These are phyloP conservation scores for Octodon degus DNA, from an alignment of 2,113 vertebrate species.

Conservation along the genomic window DNA sequence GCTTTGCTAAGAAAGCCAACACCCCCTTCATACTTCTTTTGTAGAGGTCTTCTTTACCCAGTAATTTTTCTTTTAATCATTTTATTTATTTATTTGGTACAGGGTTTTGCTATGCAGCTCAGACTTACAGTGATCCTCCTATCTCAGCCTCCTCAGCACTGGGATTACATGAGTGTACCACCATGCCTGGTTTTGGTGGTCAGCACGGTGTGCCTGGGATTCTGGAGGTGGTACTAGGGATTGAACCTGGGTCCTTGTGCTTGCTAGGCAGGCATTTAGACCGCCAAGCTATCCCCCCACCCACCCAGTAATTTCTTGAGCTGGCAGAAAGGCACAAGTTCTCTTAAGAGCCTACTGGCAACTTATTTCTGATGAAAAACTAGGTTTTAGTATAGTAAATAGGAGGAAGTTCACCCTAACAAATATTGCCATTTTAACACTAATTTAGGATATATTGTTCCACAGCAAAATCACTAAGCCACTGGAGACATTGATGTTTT, in stretches of 20 bases:
- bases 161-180: no score
- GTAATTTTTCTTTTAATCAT: not conserved
- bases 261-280: no score
- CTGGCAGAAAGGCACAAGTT: no score
- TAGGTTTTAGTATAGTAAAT: not conserved
- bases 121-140: no score
- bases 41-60: not conserved
- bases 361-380: not conserved
- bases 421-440: not conserved
- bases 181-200: no score
- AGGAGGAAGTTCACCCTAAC: not conserved
- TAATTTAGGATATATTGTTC: not conserved
- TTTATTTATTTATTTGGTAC: no score
- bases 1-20: not conserved
- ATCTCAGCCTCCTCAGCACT: no score
- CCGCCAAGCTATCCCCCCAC: no score
- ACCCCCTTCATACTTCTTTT: not conserved
- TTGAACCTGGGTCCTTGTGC: no score
- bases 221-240: no score
- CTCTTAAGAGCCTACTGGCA: not conserved
- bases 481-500: not conserved
- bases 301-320: not conserved
- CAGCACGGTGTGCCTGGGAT: no score
- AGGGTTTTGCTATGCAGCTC: no score
- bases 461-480: slow-evolving; percentile 26